Percentiles rank a stretch among this genome's conserved stretches.
These are phyloP conservation scores for Callipepla squamata DNA, from an alignment of 2,113 vertebrate genomes.

Conservation along the genomic window DNA sequence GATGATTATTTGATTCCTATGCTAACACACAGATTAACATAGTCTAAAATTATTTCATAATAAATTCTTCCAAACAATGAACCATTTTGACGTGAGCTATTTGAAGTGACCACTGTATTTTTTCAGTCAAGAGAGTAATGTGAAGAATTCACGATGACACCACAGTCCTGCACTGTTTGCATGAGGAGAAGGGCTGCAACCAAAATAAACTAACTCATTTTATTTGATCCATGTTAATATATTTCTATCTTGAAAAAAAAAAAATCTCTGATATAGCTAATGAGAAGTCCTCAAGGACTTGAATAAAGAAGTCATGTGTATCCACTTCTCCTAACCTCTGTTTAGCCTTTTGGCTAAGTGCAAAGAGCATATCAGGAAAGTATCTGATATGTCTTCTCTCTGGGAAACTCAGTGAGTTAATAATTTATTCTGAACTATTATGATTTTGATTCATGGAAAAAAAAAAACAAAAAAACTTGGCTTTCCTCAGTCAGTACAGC, in stretches of 20 bases:
- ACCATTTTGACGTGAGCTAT: not conserved
- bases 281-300: conserved; percentile 26
- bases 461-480: not conserved
- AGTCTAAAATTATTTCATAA: not conserved
- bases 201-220: not conserved
- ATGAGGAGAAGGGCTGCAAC: not conserved
- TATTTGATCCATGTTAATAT: not conserved
- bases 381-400: conserved; percentile 37
- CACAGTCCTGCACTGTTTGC: not conserved
- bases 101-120: not conserved
- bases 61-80: not conserved
- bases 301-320: not conserved
- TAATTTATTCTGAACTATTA: conserved; percentile 44
- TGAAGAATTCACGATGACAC: not conserved
- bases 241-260: not conserved
- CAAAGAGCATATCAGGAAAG: conserved; percentile 34
- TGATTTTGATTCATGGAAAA: conserved; percentile 41
- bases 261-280: not conserved
- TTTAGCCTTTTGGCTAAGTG: conserved; percentile 49
- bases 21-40: not conserved
- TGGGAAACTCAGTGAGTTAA: conserved; percentile 58
- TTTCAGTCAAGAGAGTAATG: not conserved
- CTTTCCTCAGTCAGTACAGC: conserved; percentile 35
- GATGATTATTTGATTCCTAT: conserved; percentile 24
- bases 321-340: conserved; percentile 26